These are phyloP conservation scores for Myripristis murdjan DNA, from an alignment of 2,797 vertebrate species.

Conservation along the genomic window DNA sequence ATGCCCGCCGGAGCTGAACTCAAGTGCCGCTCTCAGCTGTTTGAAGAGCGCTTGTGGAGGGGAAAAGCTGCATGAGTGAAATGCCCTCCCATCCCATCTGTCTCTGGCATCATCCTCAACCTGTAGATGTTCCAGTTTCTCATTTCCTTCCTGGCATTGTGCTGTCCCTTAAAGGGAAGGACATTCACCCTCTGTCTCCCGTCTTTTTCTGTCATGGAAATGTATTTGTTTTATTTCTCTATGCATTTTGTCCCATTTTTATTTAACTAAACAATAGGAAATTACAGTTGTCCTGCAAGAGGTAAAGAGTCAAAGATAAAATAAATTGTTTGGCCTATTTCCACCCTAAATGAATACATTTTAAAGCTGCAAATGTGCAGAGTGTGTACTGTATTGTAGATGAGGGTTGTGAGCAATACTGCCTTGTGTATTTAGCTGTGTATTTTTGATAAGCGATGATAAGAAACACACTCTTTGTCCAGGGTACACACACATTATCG, in stretches of 20 bases:
- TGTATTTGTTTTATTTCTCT: not conserved
- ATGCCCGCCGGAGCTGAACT: slow-evolving; percentile 21
- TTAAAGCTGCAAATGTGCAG: slow-evolving; percentile 1
- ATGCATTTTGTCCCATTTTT: not conserved
- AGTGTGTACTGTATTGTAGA: slow-evolving; percentile 17
- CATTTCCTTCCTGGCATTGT: slow-evolving; percentile 70
- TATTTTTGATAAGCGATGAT: slow-evolving; percentile 61
- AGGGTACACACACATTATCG: slow-evolving; percentile 55
- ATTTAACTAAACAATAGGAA: not conserved
- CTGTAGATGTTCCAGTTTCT: slow-evolving; percentile 16
- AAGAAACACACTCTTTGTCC: slow-evolving; percentile 43
- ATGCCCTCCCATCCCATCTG: slow-evolving; percentile 23
- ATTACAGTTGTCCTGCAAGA: not conserved
- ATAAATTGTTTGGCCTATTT: not conserved
- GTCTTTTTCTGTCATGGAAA: not conserved
- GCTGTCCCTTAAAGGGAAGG: slow-evolving; percentile 48
- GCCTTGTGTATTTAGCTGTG: slow-evolving; percentile 47
- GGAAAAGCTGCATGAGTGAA: slow-evolving; percentile 44
- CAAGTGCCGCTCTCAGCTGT: slow-evolving; percentile 44
- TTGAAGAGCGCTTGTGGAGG: slow-evolving; percentile 45
- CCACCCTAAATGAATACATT: not conserved
- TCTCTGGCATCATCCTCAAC: slow-evolving; percentile 31
- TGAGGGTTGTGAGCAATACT: slow-evolving; percentile 2
- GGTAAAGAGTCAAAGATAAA: not conserved
- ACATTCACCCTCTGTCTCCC: slow-evolving; percentile 45